Percentiles rank a stretch among this genome's conserved stretches.
phyloP scores from a whole-genome alignment of 2,888 invertebrate genomes.

The Melanchra persicariae region DNA sequence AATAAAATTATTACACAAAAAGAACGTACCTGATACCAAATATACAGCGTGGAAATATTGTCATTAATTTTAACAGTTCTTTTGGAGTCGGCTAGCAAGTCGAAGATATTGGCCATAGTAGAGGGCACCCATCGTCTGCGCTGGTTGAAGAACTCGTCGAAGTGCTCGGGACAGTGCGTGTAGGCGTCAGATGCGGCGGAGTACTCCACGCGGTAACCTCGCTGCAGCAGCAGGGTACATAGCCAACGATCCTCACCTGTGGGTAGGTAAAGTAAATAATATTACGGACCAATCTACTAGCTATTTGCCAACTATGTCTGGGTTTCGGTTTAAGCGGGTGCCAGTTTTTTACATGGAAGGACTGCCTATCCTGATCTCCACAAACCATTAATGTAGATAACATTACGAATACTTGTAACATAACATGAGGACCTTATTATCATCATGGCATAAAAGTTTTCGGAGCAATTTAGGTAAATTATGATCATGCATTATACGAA shows the following conservation, averaged over 20 bases:
- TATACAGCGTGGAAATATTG: conserved; percentile 96
- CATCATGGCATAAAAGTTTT: no score
- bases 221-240: conserved; percentile 97
- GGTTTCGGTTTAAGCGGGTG: no score
- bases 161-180: conserved; percentile 98
- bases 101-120: conserved; percentile 98
- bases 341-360: no score
- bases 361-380: no score
- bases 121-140: conserved; percentile 98
- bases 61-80: conserved; percentile 96
- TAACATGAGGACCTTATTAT: no score
- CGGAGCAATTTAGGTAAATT: no score
- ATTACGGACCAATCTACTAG: not conserved
- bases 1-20: not conserved
- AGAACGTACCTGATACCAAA: conserved; percentile 91
- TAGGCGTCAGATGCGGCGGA: conserved; percentile 98
- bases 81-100: conserved; percentile 95
- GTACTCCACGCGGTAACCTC: conserved; percentile 98
- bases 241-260: conserved; percentile 98
- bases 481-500: no score
- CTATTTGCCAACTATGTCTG: not conserved
- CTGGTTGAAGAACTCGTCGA: conserved; percentile 98
- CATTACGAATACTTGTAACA: not conserved
- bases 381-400: not conserved
- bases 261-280: not conserved